Percentiles rank a stretch among this genome's conserved stretches.
phyloP scores from a whole-genome alignment of 2,797 vertebrate genomes.

The Danio albolineatus region DNA sequence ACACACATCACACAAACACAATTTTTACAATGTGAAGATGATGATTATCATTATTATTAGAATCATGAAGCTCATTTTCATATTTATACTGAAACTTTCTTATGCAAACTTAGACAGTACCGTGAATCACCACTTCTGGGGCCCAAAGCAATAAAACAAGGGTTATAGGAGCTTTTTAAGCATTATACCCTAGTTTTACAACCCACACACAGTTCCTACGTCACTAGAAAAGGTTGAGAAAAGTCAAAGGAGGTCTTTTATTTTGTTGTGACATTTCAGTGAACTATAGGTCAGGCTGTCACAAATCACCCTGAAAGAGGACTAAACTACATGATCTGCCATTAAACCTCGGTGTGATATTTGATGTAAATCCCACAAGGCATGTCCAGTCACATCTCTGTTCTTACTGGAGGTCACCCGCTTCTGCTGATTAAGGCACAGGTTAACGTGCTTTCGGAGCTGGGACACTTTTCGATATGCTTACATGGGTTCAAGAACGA shows the following conservation, averaged over 20 bases:
- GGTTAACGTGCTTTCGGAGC: conserved; percentile 29
- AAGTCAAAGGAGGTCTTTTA: background rate
- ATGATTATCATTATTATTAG: no score
- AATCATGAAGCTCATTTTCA: background rate
- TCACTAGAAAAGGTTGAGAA: background rate
- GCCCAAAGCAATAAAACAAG: background rate
- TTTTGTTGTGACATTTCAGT: conserved; percentile 14
- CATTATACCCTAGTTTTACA: background rate
- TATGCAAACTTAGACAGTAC: background rate
- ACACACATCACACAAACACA: no score
- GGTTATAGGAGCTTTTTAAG: background rate
- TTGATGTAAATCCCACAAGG: conserved; percentile 33
- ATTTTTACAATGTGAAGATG: no score
- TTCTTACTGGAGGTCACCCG: conserved; percentile 13
- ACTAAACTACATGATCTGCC: background rate
- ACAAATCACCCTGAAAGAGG: background rate
- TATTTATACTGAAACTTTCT: background rate
- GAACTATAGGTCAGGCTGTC: conserved; percentile 28
- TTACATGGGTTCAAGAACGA: conserved; percentile 13
- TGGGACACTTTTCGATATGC: background rate
- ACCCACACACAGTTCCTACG: background rate
- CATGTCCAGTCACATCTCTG: conserved; percentile 4
- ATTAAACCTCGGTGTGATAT: conserved; percentile 31
- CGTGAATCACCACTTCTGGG: background rate
- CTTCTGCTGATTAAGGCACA: conserved; percentile 8